A percentile compares a stretch with the other conserved stretches of the same genome.
Conservation (phyloP, 2,888 invertebrate genomes). For the Catocala fraxini region DNA sequence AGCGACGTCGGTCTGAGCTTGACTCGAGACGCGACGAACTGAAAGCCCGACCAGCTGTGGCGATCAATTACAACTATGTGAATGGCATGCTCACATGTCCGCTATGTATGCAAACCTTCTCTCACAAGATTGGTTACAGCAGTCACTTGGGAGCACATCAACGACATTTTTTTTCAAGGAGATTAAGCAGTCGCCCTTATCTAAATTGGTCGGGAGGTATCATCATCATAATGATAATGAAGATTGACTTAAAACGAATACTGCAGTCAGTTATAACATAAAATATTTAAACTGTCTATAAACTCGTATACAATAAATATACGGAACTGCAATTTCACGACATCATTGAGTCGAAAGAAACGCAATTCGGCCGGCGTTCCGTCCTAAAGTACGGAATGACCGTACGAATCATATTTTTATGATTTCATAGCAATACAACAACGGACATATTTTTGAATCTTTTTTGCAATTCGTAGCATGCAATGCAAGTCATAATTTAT, state of each 20-base stretch:
- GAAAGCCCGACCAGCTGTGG: no score
- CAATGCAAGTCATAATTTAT: constrained; percentile 2
- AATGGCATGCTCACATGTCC: no score
- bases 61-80: no score
- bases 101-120: no score
- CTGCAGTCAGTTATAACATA: constrained; percentile 7
- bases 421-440: constrained; percentile 18
- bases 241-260: neutral
- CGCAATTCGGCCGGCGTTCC: constrained; percentile 7
- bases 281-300: constrained; percentile 19
- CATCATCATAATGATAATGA: no score
- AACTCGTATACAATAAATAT: constrained; percentile 36
- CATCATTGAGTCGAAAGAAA: constrained; percentile 24
- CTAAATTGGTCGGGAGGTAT: no score
- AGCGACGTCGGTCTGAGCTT: no score
- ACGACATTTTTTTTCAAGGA: no score
- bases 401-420: constrained; percentile 22
- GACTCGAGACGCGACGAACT: no score
- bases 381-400: constrained; percentile 2
- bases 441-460: constrained; percentile 9
- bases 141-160: no score
- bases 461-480: constrained; percentile 18
- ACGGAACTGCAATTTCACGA: constrained; percentile 30
- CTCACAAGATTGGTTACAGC: no score
- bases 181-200: no score